These are phyloP conservation scores for Dusona sp. DNA, from an alignment of 2,888 invertebrate genomes.

Conservation along the genomic window DNA sequence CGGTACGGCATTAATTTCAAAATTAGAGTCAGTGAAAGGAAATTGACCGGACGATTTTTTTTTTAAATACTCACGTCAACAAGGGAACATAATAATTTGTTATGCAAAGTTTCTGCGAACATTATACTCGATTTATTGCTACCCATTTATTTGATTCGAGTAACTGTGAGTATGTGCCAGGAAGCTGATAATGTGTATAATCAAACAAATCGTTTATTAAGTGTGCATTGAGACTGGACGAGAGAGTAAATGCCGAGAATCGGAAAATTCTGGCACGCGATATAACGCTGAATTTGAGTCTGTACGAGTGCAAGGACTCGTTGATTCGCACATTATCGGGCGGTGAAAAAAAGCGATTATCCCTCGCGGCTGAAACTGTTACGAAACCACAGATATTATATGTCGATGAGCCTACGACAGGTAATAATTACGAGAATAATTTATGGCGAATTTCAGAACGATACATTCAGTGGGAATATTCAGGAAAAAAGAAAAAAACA, in stretches of 20 bases:
- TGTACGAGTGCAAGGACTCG: constrained; percentile 80
- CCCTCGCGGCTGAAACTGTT: constrained; percentile 85
- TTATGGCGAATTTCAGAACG: neutral
- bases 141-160: neutral
- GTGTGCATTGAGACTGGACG: constrained; percentile 73
- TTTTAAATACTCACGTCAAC: neutral
- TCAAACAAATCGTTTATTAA: constrained; percentile 38
- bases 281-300: constrained; percentile 71
- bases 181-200: neutral
- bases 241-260: constrained; percentile 22
- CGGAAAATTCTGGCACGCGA: constrained; percentile 59
- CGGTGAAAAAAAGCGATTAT: constrained; percentile 87
- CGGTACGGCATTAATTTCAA: neutral
- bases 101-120: neutral
- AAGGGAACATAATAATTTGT: neutral
- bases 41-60: neutral
- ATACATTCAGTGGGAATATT: neutral
- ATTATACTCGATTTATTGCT: neutral
- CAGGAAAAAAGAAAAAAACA: neutral
- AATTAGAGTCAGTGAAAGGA: neutral
- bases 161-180: neutral
- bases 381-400: constrained; percentile 74
- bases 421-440: constrained; percentile 59
- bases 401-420: constrained; percentile 77
- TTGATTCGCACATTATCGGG: constrained; percentile 86